A percentile compares a stretch with the other conserved stretches of the same genome.
Conservation (phyloP, 2,888 invertebrate genomes). For the Icerya purchasi region DNA sequence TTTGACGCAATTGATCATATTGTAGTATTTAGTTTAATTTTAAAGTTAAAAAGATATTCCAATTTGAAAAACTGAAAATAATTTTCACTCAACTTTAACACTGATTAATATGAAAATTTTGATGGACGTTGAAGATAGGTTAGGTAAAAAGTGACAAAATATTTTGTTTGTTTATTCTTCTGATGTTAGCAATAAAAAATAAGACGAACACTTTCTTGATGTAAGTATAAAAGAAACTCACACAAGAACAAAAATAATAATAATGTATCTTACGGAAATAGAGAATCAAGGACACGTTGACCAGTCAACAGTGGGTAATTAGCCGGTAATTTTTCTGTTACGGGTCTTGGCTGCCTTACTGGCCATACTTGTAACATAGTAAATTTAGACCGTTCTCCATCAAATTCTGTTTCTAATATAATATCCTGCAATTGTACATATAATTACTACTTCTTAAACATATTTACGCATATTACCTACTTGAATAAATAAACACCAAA, state of each 20-base stretch:
- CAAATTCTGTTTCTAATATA: conserved; percentile 96
- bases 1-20: too few species aligned
- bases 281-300: conserved; percentile 89
- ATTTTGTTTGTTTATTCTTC: too few species aligned
- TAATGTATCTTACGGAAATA: conserved; percentile 65
- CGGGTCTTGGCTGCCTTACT: conserved; percentile 89
- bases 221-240: background rate
- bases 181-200: background rate
- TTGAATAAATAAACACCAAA: background rate
- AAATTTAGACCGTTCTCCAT: conserved; percentile 76
- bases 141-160: too few species aligned
- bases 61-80: too few species aligned
- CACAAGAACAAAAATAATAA: background rate
- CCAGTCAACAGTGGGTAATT: conserved; percentile 96
- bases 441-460: background rate
- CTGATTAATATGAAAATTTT: too few species aligned
- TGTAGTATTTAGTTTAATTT: too few species aligned
- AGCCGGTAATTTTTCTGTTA: conserved; percentile 92
- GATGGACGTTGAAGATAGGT: too few species aligned
- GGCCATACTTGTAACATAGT: conserved; percentile 99
- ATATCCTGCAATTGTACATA: conserved; percentile 40
- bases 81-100: too few species aligned
- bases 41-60: too few species aligned
- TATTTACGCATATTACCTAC: background rate
- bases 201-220: background rate